A percentile compares a stretch with the other conserved stretches of the same genome.
phyloP scores from a whole-genome alignment of 2,113 vertebrate species.

The Triplophysa dalaica region DNA sequence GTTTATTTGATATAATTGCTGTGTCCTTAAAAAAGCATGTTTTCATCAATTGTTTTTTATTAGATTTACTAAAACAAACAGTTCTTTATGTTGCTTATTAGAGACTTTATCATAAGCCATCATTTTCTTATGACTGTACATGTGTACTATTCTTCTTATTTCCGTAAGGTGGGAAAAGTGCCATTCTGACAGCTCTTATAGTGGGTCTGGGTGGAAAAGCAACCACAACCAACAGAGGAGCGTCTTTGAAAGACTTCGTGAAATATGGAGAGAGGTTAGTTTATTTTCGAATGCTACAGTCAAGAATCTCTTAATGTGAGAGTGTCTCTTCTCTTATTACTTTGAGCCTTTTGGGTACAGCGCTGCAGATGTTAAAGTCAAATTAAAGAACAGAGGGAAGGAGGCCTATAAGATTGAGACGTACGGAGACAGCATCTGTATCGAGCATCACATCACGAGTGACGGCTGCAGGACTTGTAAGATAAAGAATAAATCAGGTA shows the following conservation, averaged over 20 bases:
- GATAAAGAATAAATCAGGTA: slow-evolving; percentile 83
- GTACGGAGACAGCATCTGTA: slow-evolving; percentile 79
- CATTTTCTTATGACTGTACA: background rate
- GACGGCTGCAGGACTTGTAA: slow-evolving; percentile 83
- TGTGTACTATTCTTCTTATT: background rate
- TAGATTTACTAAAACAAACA: no score
- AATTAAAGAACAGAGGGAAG: slow-evolving; percentile 81
- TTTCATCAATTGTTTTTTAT: no score
- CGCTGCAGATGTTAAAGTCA: slow-evolving; percentile 84
- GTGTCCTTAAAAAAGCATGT: no score
- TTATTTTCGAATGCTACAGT: background rate
- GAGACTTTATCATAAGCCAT: no score
- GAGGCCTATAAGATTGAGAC: slow-evolving; percentile 81
- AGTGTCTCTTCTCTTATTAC: background rate
- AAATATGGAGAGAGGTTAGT: slow-evolving; percentile 85
- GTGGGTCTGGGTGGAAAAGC: slow-evolving; percentile 92
- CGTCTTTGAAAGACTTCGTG: slow-evolving; percentile 87
- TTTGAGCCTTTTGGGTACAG: slow-evolving; percentile 59
- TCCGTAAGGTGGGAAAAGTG: slow-evolving; percentile 86
- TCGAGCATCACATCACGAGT: slow-evolving; percentile 79
- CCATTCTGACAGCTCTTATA: slow-evolving; percentile 87
- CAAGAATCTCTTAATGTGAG: background rate
- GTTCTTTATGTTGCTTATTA: no score
- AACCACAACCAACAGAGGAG: slow-evolving; percentile 84
- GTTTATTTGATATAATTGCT: no score